phyloP scores from a whole-genome alignment of 2,113 vertebrate genomes.

The Sinosuthora webbiana region DNA sequence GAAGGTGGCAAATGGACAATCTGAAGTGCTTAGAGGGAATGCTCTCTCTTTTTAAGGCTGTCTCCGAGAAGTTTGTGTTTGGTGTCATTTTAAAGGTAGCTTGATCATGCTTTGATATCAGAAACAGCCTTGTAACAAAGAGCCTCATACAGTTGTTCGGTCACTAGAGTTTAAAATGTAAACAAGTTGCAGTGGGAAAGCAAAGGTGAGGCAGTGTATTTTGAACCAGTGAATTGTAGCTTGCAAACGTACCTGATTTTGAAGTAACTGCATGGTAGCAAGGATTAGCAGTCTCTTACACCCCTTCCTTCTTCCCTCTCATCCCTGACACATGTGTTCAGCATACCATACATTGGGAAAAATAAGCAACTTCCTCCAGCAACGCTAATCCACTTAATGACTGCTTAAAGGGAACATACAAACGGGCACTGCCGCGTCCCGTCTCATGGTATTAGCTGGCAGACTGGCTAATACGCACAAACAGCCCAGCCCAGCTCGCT shows the following conservation, averaged over 20 bases:
- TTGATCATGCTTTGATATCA: slow-evolving; percentile 67
- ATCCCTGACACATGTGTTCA: slow-evolving; percentile 64
- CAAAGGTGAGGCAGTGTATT: slow-evolving; percentile 69
- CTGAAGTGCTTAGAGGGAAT: neutral
- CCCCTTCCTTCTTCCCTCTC: slow-evolving; percentile 66
- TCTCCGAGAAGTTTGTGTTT: slow-evolving; percentile 57
- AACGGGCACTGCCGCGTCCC: slow-evolving; percentile 32
- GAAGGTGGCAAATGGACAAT: slow-evolving; percentile 17
- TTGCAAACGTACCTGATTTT: slow-evolving; percentile 60
- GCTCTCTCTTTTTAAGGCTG: slow-evolving; percentile 27
- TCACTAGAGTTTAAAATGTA: slow-evolving; percentile 51
- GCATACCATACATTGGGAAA: slow-evolving; percentile 64
- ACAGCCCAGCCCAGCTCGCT: slow-evolving; percentile 1
- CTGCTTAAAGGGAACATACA: slow-evolving; percentile 82
- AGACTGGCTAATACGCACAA: slow-evolving; percentile 41
- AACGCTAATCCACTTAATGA: slow-evolving; percentile 72
- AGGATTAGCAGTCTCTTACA: slow-evolving; percentile 76
- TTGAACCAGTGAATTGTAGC: slow-evolving; percentile 58
- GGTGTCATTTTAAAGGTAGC: slow-evolving; percentile 56
- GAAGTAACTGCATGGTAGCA: slow-evolving; percentile 85
- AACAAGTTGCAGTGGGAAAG: slow-evolving; percentile 78
- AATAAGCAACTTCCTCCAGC: slow-evolving; percentile 10
- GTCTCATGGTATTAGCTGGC: slow-evolving; percentile 10
- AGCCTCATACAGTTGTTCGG: slow-evolving; percentile 38
- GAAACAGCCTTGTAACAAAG: slow-evolving; percentile 75